Conservation (phyloP, 2,113 vertebrate species). For the Pachyramphus minor region DNA sequence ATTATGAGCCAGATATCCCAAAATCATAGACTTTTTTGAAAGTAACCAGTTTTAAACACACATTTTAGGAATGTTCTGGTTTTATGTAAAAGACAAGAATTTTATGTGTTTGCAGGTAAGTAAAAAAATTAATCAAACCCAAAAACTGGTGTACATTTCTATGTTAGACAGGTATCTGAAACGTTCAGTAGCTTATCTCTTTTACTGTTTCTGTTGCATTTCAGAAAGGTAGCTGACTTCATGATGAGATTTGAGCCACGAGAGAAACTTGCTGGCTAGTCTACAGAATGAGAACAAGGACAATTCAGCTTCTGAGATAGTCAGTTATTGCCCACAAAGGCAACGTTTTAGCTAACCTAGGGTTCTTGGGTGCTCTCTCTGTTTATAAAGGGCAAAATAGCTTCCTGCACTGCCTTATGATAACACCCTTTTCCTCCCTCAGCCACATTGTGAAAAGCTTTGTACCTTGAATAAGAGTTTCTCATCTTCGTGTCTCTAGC, state of each 20-base stretch:
- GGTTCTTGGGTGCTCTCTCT: background rate
- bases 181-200: background rate
- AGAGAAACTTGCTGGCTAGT: background rate
- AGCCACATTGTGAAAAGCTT: background rate
- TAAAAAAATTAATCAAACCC: background rate
- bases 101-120: background rate
- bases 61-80: background rate
- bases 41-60: background rate
- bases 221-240: background rate
- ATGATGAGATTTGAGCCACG: background rate
- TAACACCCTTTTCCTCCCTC: background rate
- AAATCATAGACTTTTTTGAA: background rate
- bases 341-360: background rate
- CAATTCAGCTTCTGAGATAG: background rate
- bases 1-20: background rate
- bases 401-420: background rate
- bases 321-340: background rate
- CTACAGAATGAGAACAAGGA: background rate
- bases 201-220: background rate
- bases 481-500: background rate
- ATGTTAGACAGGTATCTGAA: background rate
- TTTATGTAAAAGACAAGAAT: background rate
- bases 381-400: background rate
- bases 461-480: background rate
- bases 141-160: background rate